Conservation (phyloP, 2,888 invertebrate species). For the Andrena minutula region DNA sequence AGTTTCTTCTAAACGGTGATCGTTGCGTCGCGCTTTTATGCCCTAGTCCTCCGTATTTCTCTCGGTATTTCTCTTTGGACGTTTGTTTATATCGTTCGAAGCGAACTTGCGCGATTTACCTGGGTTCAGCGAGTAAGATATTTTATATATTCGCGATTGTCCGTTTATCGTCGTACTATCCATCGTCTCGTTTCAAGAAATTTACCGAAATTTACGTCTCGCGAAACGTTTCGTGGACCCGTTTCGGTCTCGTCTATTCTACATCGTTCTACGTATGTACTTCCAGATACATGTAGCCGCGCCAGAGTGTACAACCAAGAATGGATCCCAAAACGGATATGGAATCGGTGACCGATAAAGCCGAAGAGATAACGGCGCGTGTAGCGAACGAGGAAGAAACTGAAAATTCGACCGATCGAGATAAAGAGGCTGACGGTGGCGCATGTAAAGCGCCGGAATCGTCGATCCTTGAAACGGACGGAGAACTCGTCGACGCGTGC, state of each 20-base stretch:
- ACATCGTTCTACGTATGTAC: neutral
- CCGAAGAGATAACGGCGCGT: slow-evolving; percentile 15
- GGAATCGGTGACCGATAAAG: slow-evolving; percentile 16
- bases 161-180: neutral
- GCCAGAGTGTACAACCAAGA: slow-evolving; percentile 18
- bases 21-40: slow-evolving; percentile 1
- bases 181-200: neutral
- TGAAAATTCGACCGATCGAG: slow-evolving; percentile 19
- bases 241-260: neutral
- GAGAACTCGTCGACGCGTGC: neutral
- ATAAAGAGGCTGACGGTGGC: slow-evolving; percentile 1
- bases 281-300: slow-evolving; percentile 19
- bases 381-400: slow-evolving; percentile 23
- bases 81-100: slow-evolving; percentile 39
- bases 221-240: neutral
- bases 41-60: neutral
- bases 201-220: neutral
- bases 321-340: slow-evolving; percentile 46
- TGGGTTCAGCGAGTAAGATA: neutral
- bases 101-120: slow-evolving; percentile 12
- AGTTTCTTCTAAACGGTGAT: neutral
- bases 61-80: neutral
- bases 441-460: neutral
- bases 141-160: neutral
- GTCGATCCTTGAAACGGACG: neutral